Conservation (phyloP, 2,888 invertebrate genomes). For the Pedicia rivosa region DNA sequence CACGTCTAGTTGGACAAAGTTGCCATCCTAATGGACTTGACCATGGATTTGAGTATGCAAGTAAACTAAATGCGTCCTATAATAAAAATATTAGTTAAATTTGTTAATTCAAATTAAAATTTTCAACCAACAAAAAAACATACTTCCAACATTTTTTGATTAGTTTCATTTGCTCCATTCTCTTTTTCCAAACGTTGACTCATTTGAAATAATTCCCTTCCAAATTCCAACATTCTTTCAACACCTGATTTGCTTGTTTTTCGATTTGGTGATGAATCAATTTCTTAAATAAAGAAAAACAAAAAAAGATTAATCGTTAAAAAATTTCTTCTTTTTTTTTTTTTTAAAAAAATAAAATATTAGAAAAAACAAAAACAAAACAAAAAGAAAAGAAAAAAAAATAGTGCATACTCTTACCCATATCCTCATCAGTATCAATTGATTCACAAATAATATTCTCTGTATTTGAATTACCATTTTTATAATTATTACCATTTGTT, state of each 20-base stretch:
- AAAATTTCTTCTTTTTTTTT: neutral
- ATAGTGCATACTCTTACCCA: constrained; percentile 40
- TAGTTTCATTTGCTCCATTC: constrained; percentile 56
- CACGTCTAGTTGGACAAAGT: constrained; percentile 84
- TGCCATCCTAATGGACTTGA: constrained; percentile 93
- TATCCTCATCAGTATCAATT: constrained; percentile 52
- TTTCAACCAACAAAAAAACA: constrained; percentile 13
- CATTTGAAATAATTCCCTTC: constrained; percentile 83
- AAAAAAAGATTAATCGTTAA: neutral
- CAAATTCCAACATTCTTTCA: constrained; percentile 88
- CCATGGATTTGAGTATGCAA: constrained; percentile 97
- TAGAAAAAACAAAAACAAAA: neutral
- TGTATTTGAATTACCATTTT: constrained; percentile 27
- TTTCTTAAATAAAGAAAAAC: constrained; percentile 17
- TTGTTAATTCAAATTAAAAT: neutral
- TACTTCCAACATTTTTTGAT: constrained; percentile 86
- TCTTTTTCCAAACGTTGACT: constrained; percentile 71
- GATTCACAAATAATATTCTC: constrained; percentile 31
- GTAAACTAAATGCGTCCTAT: constrained; percentile 92
- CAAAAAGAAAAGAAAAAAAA: constrained; percentile 1
- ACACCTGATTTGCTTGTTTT: constrained; percentile 42
- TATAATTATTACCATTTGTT: constrained; percentile 27
- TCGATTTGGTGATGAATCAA: constrained; percentile 26
- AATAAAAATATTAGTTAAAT: constrained; percentile 8
- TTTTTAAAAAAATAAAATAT: constrained; percentile 2